Base-by-base conservation (phyloP, 1,140 invertebrate genomes). In the Heliconius hewitsoni region DNA sequence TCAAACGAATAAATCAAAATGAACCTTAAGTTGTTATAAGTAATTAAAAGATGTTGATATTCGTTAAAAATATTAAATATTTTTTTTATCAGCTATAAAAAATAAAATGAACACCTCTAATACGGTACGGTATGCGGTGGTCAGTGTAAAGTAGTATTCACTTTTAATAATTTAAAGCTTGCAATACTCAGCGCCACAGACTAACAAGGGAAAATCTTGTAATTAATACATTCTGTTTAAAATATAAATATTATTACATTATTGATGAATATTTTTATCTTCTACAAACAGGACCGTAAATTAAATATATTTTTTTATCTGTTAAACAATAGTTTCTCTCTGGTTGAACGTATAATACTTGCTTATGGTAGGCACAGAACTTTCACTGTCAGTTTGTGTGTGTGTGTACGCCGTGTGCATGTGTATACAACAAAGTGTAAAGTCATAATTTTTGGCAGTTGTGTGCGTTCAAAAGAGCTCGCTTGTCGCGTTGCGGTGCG, bases 401-500 rank as follows among this genome's bases (percentile, higher is more conserved):
- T 70, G 34, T 37, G 34, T 73, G 81, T 80, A 50, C 55, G 23
- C 55, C 13, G 37, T 73, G 71, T 77, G 71, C 19, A 73, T 77
- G 81, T 82, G 81, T 82, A 76, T 70, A 81, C 37, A 75, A 78
- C 50, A 39, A 42, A 72, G 71, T 72, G 55, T 83, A 75, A 74
- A 78, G 77, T 78, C 74, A 78, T 50, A 79, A 78, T 77, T 79
- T 81, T 83, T 80, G 81, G 80, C 79, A 85, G 84, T 85, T 82
- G 84, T 83, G 82, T 85, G 84, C 84, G 91, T 93, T 89, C 85
- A 86, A 87, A 89, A 87, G 91, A 89, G 89, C 86, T 91, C 86
- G 90, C 88, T 91, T 91, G 90, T 94, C 92, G 92, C 90, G 93
- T 92, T 91, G 90, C 90, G 88, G 90, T 92, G 86, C 91, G 90